A percentile compares a stretch with the other conserved stretches of the same genome.
These are phyloP conservation scores for Sebastes iracundus DNA, from an alignment of 2,797 vertebrate species.

Conservation along the genomic window DNA sequence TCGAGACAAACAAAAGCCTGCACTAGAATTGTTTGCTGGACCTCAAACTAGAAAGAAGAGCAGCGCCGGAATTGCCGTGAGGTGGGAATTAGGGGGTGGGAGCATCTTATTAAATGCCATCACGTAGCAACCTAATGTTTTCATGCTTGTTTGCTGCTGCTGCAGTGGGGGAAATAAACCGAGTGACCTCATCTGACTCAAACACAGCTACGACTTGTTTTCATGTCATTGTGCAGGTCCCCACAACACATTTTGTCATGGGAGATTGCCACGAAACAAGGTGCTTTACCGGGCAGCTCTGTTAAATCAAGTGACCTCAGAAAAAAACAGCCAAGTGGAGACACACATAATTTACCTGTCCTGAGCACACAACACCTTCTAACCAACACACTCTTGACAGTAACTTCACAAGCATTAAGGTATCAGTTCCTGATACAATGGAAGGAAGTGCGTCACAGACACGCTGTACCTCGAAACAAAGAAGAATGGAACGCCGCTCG, in stretches of 20 bases:
- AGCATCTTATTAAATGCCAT: constrained; percentile 47
- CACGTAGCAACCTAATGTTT: constrained; percentile 59
- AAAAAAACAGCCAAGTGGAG: not conserved
- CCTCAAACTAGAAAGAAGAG: not conserved
- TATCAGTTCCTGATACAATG: constrained; percentile 83
- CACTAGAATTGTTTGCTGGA: not conserved
- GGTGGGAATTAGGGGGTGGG: constrained; percentile 22
- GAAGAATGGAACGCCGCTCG: constrained; percentile 74
- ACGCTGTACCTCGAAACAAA: constrained; percentile 69
- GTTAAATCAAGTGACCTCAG: constrained; percentile 1
- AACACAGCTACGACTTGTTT: constrained; percentile 31
- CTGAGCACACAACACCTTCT: constrained; percentile 17
- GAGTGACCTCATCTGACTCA: constrained; percentile 49
- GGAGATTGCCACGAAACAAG: not conserved
- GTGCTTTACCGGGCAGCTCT: not conserved
- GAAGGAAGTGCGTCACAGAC: constrained; percentile 85
- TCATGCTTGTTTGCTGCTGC: constrained; percentile 49
- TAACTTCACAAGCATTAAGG: constrained; percentile 63
- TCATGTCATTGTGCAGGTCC: not conserved
- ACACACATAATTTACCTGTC: constrained; percentile 28
- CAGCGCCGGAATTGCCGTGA: not conserved
- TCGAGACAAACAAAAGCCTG: not conserved
- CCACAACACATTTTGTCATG: not conserved
- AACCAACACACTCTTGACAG: constrained; percentile 58
- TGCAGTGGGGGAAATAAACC: constrained; percentile 43